Conservation (phyloP, 2,797 vertebrate genomes). For the Netta rufina region DNA sequence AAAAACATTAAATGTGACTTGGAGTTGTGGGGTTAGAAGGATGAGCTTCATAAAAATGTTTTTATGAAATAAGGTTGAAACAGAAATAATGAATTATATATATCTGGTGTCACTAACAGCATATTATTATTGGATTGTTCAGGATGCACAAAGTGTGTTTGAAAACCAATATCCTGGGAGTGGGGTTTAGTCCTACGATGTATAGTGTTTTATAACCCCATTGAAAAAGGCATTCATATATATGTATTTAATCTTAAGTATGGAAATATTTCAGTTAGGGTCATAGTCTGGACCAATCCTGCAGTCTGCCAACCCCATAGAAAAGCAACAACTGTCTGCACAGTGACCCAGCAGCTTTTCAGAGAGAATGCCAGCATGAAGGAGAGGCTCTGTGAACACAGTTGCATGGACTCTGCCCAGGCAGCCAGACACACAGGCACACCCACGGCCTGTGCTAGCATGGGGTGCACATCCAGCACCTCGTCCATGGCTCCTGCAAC, state of each 20-base stretch:
- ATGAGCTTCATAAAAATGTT: conserved; percentile 38
- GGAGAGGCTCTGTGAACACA: fast-evolving
- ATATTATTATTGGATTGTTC: conserved; percentile 2
- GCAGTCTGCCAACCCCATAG: neutral
- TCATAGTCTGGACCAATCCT: neutral
- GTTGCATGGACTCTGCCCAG: neutral
- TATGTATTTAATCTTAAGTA: neutral
- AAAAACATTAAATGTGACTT: neutral
- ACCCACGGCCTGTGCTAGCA: fast-evolving
- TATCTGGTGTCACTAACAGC: neutral
- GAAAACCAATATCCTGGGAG: conserved; percentile 1
- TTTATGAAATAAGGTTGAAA: conserved; percentile 26
- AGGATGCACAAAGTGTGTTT: neutral
- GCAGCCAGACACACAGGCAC: fast-evolving
- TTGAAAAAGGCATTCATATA: neutral
- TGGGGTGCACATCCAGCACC: fast-evolving
- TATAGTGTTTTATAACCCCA: neutral
- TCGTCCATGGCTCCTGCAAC: fast-evolving
- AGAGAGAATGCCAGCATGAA: neutral
- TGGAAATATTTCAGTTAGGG: neutral
- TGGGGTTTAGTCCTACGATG: neutral
- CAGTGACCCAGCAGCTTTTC: neutral
- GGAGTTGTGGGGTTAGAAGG: neutral
- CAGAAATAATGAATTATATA: neutral
- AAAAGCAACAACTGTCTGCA: neutral